Base-by-base conservation (phyloP, 2,113 vertebrate genomes). In the Phylloscopus whistleri region DNA sequence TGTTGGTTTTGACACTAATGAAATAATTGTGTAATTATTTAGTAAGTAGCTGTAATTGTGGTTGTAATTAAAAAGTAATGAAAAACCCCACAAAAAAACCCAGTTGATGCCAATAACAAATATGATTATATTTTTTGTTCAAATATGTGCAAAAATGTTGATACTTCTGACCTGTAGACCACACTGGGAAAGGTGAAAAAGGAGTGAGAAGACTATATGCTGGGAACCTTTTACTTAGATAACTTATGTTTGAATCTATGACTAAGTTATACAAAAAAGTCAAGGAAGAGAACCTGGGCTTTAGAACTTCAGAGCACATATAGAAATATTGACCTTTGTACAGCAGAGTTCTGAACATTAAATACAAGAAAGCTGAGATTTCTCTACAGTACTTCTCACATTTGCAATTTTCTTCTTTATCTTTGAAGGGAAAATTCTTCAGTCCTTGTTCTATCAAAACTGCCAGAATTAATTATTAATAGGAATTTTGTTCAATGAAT, bases 401-500 rank as follows among this genome's bases (percentile, higher is more conserved):
- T 79, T 85, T 77, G 8, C 20, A 79, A 63, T 73, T 84, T 87
- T 84, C 35, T 67, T 87, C n/a, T 82, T 81, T 82, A 18, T 76
- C 44, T 78, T 85, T 85, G 8, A 70, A 92, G 37, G 31, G 26
- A 92, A 91, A 75, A 89, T 66, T 76, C 37, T 93, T 70, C 55
- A 66, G 63, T 59, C 23, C 48, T 30, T 74, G 8, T 92, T 94
- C 72, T 88, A 93, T 74, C 49, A 73, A 89, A 95, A 39, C 52
- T 76, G 63, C 5, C 39, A 63, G 12, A 69, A 92, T 84, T 94
- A 91, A 93, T 84, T 84, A 89, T 92, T 81, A 87, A 75, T 75
- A 81, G 24, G 52, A 81, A 70, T 85, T 94, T 69, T 90, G 26
- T 87, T 96, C 62, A 59, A 30, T 79, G 86, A 85, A 73, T 68